Evolutionary conservation across 1,140 invertebrate genomes (phyloP).

Genomic region (Gryon sp.): DNA sequence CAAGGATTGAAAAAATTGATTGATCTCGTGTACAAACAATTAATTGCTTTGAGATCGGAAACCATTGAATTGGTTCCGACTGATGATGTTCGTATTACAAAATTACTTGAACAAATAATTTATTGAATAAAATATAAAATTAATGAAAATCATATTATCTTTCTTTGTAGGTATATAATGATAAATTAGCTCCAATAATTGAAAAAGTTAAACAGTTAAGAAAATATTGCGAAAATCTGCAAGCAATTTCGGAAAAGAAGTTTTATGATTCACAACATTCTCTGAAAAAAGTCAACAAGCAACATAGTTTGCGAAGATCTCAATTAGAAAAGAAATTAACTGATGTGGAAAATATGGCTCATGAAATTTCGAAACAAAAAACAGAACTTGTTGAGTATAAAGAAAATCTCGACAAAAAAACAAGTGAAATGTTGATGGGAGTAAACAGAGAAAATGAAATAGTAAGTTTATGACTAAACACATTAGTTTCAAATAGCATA

Average conservation of each 20-base stretch:
- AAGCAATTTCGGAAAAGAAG: conserved; percentile 68
- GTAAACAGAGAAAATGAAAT: conserved; percentile 74
- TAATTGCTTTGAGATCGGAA: conserved; percentile 68
- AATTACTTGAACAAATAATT: too few species aligned
- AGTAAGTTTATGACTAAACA: conserved; percentile 63
- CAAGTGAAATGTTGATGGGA: conserved; percentile 66
- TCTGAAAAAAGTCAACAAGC: conserved; percentile 71
- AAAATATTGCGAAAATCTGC: conserved; percentile 70
- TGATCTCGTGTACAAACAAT: conserved; percentile 67
- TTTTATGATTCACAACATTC: conserved; percentile 67
- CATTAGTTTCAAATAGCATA: too few species aligned
- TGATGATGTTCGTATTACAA: conserved; percentile 48
- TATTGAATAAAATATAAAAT: neutral
- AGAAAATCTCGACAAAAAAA: conserved; percentile 71
- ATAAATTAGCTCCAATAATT: conserved; percentile 70
- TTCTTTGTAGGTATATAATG: conserved; percentile 67
- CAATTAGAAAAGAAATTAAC: conserved; percentile 78
- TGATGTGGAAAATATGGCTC: conserved; percentile 78
- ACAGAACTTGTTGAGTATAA: conserved; percentile 75
- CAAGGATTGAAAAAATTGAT: conserved; percentile 71
- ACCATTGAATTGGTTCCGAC: conserved; percentile 47
- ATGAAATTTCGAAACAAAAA: conserved; percentile 79
- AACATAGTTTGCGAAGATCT: conserved; percentile 66
- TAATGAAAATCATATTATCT: neutral
- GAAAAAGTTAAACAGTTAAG: conserved; percentile 69